Evolutionary conservation across 2,113 vertebrate genomes (phyloP), one percentile per base, ranked within the genome.

Genomic region (Sitta europaea): DNA sequence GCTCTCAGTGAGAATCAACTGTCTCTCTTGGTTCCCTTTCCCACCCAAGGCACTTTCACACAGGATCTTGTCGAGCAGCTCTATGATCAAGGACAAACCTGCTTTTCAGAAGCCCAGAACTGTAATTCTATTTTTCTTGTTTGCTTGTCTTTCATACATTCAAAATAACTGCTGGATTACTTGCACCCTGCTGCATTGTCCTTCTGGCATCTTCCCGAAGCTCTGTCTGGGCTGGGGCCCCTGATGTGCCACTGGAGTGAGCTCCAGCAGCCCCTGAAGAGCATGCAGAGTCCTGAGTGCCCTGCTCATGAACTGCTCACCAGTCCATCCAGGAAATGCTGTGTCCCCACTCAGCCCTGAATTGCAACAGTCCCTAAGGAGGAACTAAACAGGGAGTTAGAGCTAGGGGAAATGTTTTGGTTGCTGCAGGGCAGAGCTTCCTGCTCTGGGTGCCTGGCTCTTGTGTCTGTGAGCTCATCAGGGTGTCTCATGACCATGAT

Each of bases 391-490:
- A 47, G 29, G 1, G 2, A 43, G 23, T 29, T 33, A 53, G 21
- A 71, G 65, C 31, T 48, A 63, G 31, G 23, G 21, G 16, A 35
- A 79, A 3, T 35, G 18, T 35, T 65, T 59, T 70, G 40, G 36
- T 67, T 84, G 63, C 48, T 82, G 25, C 48, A 29, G 66, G 35
- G 19, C 6, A 36, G 43, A 82, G 18, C n/a, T 72, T 78, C 36
- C 50, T 17, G 12, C 15, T 68, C 45, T 5, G 1, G 9, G 76
- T 86, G 18, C 6, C n/a, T 6, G 4, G 5, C 58, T 72, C 31
- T 18, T 0, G 0, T 50, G 31, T n/a, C 58, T 42, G 1, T 1
- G 12, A 31, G 27, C 7, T 45, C 28, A 13, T 31, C 40, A 36
- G 61, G 18, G 14, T 33, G 27, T 43, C 40, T 76, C 3, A 3